Base-by-base conservation (phyloP, 2,888 invertebrate genomes). In the Petrophora chlorosata region DNA sequence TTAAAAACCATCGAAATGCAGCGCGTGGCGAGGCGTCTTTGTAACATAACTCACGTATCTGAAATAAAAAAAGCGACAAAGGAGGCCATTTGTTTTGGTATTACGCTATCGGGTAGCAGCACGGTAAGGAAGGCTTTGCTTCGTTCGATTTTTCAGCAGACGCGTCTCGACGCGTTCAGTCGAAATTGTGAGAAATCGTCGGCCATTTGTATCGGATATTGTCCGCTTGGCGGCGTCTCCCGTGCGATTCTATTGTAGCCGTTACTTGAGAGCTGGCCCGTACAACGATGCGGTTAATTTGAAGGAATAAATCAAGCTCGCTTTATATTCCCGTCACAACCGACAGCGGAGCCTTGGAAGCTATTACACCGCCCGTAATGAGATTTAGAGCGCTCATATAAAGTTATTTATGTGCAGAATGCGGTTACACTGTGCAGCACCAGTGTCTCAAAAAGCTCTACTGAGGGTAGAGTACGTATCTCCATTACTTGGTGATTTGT, bases 321-420 rank as follows among this genome's bases (percentile, higher is more conserved):
- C 81, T 86, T 85, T 85, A 84, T 83, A 87, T 85, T 88, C 83
- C 77, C 80, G 80, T 82, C 84, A 83, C 79, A 85, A 76, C 76
- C 76, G 83, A 81, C 79, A 79, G 73, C 67, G 76, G 80, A 79
- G 81, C 78, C 83, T 81, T 80, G 77, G 79, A 81, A 85, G 84
- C 85, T 85, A 86, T 85, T 82, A 85, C 78, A 80, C 79, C 75
- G 76, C 78, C 79, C 76, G 76, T 85, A 85, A 88, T 86, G 84
- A 87, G 84, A 86, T 88, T 85, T 85, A 85, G 81, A 86, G 80
- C 82, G 82, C 76, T 86, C 82, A 87, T 86, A 85, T 82, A 82
- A 85, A 80, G 85, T 86, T 86, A 87, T 85, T 86, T 85, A 85
- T 85, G 82, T 77, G 73, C 68, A 71, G 73, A 76, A 76, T 75